Evolutionary conservation across 2,888 invertebrate genomes (phyloP), one percentile per base, ranked within the genome.

Genomic region (Archips xylosteana): DNA sequence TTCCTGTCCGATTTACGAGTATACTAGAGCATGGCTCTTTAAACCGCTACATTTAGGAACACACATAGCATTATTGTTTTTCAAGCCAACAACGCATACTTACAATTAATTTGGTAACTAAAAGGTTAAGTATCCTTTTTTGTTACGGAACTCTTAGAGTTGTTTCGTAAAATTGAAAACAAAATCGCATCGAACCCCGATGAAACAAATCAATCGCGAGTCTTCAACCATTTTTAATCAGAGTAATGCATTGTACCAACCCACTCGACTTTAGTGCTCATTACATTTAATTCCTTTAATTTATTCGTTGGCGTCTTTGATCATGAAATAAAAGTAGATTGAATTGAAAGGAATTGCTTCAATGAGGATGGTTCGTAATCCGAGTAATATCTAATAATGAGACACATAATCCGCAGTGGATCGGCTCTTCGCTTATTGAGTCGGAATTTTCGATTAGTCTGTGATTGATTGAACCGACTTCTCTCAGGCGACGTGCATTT

Each of bases 381-480:
- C 83, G 78, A 87, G 89, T 89, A 89, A 90, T 92, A 89, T 90
- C 89, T 89, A 91, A 90, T 90, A 89, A 91, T 88, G 90, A 89
- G 89, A 88, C 89, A 91, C 87, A 92, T 91, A 91, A 92, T 92
- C 90, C 87, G 84, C 84, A 83, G 83, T 85, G 85, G 85, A 89
- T 88, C 84, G 88, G 83, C 84, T 86, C 86, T 87, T 80, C 86
- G 87, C 87, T 91, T 91, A 92, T 92, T 91, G 90, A 90, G 86
- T 86, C 82, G 92, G 93, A 92, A 92, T 93, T 93, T 94, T 92
- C 92, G 89, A 94, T 94, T 93, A 94, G 89, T 87, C 85, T 87
- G 88, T 92, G 94, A 94, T 94, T 94, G 94, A 94, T 94, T 92
- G 92, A 87, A 90, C 86, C 84, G 87, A 90, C 92, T 92, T 86